Evolutionary conservation across 2,888 invertebrate genomes (phyloP).

Genomic region (Lasioglossum pauxillum): DNA sequence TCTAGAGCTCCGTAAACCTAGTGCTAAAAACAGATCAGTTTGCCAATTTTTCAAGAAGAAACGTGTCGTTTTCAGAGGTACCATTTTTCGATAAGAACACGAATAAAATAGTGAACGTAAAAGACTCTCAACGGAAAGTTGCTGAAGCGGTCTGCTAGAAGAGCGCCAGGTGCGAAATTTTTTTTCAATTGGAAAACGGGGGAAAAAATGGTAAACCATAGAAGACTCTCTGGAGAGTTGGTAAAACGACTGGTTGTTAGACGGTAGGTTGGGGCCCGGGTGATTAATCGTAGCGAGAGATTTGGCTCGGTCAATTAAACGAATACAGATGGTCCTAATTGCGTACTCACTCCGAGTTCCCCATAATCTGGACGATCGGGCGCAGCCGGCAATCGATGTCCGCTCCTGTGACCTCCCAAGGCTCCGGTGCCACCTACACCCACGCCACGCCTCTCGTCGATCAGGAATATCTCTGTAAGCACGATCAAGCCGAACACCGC

Average conservation of each 20-base stretch:
- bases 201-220: background rate
- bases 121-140: background rate
- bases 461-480: conserved; percentile 92
- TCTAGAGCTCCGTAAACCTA: too few relatives aligned
- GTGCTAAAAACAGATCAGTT: too few relatives aligned
- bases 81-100: too few relatives aligned
- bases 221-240: background rate
- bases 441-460: conserved; percentile 86
- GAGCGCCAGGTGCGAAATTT: background rate
- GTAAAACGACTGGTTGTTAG: background rate
- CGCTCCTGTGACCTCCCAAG: conserved; percentile 85
- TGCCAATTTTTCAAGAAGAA: background rate
- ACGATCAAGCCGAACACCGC: conserved; percentile 95
- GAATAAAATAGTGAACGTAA: background rate
- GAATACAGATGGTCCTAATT: conserved; percentile 56
- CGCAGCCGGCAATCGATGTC: conserved; percentile 84
- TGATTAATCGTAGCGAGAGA: conserved; percentile 9
- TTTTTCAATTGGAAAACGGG: background rate
- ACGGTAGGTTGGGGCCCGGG: background rate
- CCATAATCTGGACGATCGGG: conserved; percentile 89
- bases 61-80: background rate
- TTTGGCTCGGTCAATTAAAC: conserved; percentile 46
- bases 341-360: conserved; percentile 85
- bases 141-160: too few relatives aligned
- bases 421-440: conserved; percentile 86